A percentile compares a stretch with the other conserved stretches of the same genome.
phyloP scores from a whole-genome alignment of 2,113 vertebrate genomes.

The Capreolus pygargus region DNA sequence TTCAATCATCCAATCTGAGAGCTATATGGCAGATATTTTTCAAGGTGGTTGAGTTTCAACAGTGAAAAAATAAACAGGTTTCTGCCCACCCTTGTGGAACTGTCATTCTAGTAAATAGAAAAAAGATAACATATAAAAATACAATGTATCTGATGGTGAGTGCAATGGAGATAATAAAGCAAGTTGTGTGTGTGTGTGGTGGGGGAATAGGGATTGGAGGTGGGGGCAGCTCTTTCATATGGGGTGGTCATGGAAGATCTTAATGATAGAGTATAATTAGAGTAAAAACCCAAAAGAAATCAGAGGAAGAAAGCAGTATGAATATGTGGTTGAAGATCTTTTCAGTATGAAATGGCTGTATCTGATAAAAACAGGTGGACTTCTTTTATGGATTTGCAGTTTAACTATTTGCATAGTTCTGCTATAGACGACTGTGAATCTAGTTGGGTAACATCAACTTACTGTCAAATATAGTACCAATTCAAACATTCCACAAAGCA shows the following conservation, averaged over 20 bases:
- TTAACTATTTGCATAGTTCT: conserved; percentile 5
- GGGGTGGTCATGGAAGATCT: not conserved
- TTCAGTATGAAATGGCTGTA: not conserved
- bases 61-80: not conserved
- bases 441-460: not conserved
- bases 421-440: not conserved
- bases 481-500: conserved; percentile 30
- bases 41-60: not conserved
- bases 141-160: not conserved
- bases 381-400: not conserved
- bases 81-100: not conserved
- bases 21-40: not conserved
- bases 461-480: not conserved
- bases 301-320: not conserved
- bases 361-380: not conserved
- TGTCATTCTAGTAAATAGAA: not conserved
- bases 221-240: not conserved
- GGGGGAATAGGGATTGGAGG: not conserved
- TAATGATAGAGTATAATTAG: not conserved
- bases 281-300: not conserved
- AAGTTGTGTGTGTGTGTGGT: not conserved
- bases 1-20: not conserved
- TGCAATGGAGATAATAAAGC: not conserved
- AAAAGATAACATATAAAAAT: not conserved
- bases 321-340: not conserved